Percentiles rank a stretch among this genome's conserved stretches.
These are phyloP conservation scores for Malaclemys terrapin DNA, from an alignment of 2,113 vertebrate genomes.

Conservation along the genomic window DNA sequence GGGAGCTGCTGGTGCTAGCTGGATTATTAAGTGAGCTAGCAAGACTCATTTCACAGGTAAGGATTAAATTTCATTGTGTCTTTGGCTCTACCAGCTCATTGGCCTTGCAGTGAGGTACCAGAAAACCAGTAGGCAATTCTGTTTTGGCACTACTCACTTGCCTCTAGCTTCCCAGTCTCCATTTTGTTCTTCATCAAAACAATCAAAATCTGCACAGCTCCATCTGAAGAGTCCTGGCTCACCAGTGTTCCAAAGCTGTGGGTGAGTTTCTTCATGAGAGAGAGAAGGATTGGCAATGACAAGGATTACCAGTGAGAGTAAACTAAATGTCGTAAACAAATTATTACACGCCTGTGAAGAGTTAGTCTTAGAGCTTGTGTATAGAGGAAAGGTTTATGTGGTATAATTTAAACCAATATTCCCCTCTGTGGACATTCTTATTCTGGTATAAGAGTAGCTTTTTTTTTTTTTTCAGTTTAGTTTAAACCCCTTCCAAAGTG, in stretches of 20 bases:
- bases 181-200: not conserved
- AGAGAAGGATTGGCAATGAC: not conserved
- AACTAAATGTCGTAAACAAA: not conserved
- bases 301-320: not conserved
- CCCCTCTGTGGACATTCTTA: not conserved
- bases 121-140: not conserved
- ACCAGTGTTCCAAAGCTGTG: not conserved
- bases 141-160: not conserved
- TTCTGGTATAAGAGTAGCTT: not conserved
- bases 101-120: not conserved
- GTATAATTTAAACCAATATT: not conserved
- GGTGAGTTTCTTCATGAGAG: not conserved
- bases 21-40: not conserved
- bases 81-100: not conserved
- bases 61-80: not conserved
- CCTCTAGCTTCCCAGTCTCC: not conserved
- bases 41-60: not conserved
- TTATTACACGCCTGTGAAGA: not conserved
- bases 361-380: not conserved
- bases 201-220: not conserved
- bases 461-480: not conserved
- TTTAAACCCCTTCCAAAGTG: not conserved
- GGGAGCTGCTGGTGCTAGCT: not conserved
- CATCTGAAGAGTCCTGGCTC: not conserved
- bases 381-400: not conserved